Evolutionary conservation across 2,113 vertebrate genomes (phyloP), one percentile per base, ranked within the genome.

Genomic region (Ageneiosus marmoratus): DNA sequence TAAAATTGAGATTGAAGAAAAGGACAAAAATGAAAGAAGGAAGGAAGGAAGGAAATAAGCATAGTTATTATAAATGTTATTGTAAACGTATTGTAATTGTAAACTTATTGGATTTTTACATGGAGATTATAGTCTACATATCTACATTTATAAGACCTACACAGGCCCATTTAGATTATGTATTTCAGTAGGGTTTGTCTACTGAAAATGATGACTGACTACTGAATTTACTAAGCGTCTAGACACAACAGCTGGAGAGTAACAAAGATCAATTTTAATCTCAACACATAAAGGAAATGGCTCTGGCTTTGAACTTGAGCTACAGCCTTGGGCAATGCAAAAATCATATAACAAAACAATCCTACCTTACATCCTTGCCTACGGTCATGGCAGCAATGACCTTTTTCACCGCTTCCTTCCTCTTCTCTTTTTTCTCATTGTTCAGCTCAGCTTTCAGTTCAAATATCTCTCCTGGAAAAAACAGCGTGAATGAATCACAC

Each of bases 391-490:
- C 97, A 77, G 97, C 97, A 79, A 99, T 99, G 87, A 99, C 97
- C 89, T 99, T 99, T 92, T 99, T 99, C 11, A 99, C 97, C 0
- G 97, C 97, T 91, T 99, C 97, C 91, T 99, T 99, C 88, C 97
- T 94, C 88, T 99, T 99, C 91, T 99, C 97, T 88, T 99, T 99
- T 92, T 99, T 99, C 89, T 99, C 97, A 96, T 98, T 99, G 91
- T 99, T 99, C 90, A 99, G 94, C 84, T 99, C 97, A 34, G 97
- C 97, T 91, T 99, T 99, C 90, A 99, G 92, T 86, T 99, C 97
- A 93, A 99, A 99, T 91, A 99, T 99, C 95, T 99, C 97, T 83
- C 97, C 97, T 99, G 85, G 22, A 83, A 94, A 12, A 80, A 37
- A 72, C 2, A 51, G 22, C 34, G 51, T 13, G 1, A 51, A 34